Evolutionary conservation across 2,797 vertebrate species (phyloP).

Genomic region (Gephyroberyx darwinii): DNA sequence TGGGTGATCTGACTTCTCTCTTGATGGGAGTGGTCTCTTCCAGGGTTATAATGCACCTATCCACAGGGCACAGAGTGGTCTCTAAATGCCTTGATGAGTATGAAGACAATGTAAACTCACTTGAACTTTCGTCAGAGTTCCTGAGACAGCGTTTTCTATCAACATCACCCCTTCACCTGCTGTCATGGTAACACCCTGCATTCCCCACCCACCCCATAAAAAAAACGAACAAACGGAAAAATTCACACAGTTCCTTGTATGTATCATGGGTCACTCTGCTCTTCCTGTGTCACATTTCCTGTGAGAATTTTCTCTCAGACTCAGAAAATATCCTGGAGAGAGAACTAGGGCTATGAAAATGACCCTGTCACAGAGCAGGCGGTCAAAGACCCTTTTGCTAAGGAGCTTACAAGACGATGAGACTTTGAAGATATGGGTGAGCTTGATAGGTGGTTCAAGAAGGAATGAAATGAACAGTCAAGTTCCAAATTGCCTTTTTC

Average conservation of each 20-base stretch:
- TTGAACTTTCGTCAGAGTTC: background rate
- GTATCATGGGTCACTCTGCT: conserved; percentile 5
- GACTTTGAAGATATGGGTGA: conserved; percentile 15
- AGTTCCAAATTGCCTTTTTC: conserved; percentile 4
- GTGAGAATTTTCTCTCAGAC: conserved; percentile 11
- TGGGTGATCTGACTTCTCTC: background rate
- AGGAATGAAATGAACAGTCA: background rate
- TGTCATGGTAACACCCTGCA: conserved; percentile 9
- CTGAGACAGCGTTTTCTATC: background rate
- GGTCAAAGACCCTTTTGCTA: conserved; percentile 1
- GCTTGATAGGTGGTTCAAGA: background rate
- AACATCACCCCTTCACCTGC: background rate
- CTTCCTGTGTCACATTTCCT: conserved; percentile 6
- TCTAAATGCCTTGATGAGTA: background rate
- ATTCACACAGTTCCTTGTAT: conserved; percentile 11
- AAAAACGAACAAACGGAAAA: conserved; percentile 9
- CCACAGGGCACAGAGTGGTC: background rate
- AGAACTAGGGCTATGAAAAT: background rate
- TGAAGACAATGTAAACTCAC: background rate
- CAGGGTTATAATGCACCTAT: background rate
- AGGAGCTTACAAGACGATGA: background rate
- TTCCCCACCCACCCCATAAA: background rate
- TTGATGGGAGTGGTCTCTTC: background rate
- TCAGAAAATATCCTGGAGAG: conserved; percentile 2
- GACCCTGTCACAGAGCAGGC: background rate